Percentiles rank a stretch among this genome's conserved stretches.
phyloP scores from a whole-genome alignment of 2,113 vertebrate genomes.

The Ammodytes marinus region DNA sequence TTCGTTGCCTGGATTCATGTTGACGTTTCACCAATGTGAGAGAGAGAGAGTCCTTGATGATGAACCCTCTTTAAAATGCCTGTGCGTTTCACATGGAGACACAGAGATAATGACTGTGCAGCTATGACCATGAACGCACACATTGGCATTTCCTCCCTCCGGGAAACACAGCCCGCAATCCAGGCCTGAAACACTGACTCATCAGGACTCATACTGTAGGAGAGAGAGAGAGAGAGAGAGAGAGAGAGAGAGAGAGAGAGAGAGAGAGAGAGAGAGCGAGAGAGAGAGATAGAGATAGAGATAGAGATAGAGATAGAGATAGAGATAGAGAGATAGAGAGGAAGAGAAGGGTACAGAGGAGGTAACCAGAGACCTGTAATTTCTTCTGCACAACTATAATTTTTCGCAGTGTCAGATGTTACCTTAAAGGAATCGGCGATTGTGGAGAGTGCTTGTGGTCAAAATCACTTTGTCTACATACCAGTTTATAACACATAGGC shows the following conservation, averaged over 20 bases:
- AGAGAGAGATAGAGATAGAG: too few species aligned
- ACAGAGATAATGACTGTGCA: constrained; percentile 58
- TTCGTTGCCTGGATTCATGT: constrained; percentile 11
- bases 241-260: neutral
- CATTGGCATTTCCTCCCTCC: constrained; percentile 75
- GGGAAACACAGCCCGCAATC: constrained; percentile 54
- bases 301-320: neutral
- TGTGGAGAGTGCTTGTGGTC: too few species aligned
- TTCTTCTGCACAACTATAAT: constrained; percentile 11
- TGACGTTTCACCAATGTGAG: constrained; percentile 31
- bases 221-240: neutral
- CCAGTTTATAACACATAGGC: too few species aligned
- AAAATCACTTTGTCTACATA: too few species aligned
- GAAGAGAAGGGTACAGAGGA: too few species aligned
- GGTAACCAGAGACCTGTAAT: neutral
- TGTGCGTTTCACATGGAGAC: constrained; percentile 37
- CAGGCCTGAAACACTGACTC: constrained; percentile 53
- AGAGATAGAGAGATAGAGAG: too few species aligned
- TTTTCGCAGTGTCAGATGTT: constrained; percentile 16
- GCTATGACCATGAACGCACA: constrained; percentile 57
- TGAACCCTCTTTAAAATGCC: constrained; percentile 38
- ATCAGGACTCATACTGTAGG: constrained; percentile 27
- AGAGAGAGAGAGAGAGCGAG: neutral
- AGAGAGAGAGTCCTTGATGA: constrained; percentile 24
- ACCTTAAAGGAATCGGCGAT: neutral